Conservation (phyloP, 2,888 invertebrate genomes). For the Eupeodes luniger region DNA sequence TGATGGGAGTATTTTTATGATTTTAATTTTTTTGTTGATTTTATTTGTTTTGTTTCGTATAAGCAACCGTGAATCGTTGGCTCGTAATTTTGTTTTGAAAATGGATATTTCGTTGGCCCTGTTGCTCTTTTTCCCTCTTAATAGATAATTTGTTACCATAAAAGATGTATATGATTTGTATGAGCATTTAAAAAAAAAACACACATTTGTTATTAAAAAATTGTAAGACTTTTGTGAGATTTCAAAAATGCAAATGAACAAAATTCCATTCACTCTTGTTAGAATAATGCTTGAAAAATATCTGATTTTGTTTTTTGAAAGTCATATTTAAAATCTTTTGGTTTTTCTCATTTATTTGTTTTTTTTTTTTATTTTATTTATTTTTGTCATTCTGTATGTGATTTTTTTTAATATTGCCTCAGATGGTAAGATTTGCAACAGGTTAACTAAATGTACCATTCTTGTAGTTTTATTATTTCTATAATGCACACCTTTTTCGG, state of each 20-base stretch:
- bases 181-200: constrained; percentile 63
- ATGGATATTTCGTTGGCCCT: constrained; percentile 75
- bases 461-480: constrained; percentile 36
- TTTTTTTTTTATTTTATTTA: constrained; percentile 23
- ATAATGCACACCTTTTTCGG: constrained; percentile 52
- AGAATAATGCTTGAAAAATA: constrained; percentile 71
- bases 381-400: constrained; percentile 19
- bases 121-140: constrained; percentile 70
- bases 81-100: constrained; percentile 71
- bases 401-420: constrained; percentile 25
- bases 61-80: constrained; percentile 74
- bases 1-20: constrained; percentile 49
- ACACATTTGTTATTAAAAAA: constrained; percentile 45
- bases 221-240: constrained; percentile 65
- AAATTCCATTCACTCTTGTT: constrained; percentile 66
- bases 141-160: constrained; percentile 48
- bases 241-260: constrained; percentile 66
- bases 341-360: constrained; percentile 20
- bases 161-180: constrained; percentile 58
- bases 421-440: constrained; percentile 64
- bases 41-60: constrained; percentile 73
- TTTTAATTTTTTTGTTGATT: constrained; percentile 22
- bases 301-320: constrained; percentile 53
- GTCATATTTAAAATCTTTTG: constrained; percentile 35
- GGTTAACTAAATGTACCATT: constrained; percentile 70